Base-by-base conservation (phyloP, 2,888 invertebrate species). In the Monoplex corrugatus region DNA sequence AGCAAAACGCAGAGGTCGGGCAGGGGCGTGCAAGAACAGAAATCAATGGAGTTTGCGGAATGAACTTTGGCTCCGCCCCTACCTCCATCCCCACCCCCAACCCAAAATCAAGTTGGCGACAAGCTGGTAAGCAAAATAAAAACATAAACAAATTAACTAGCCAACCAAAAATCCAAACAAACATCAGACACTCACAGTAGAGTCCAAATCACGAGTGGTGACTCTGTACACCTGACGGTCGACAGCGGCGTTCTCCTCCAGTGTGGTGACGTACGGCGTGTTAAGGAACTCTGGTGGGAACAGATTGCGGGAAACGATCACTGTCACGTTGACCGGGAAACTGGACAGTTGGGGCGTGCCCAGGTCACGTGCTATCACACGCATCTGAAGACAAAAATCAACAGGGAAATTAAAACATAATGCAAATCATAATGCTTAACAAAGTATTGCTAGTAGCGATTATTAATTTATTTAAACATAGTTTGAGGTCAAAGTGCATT, bases 201-300 rank as follows among this genome's bases (percentile, higher is more conserved):
- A 91, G 86, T 94, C 94, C 23, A 78, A 80, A 85, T 94, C 94
- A 16, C 72, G 86, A 1, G 95, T 93, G 0, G 91, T 92, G 19
- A 95, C 93, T 23, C 90, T 91, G 80, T 92, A 93, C 13, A 95
- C 93, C 19, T 90, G 75, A 16, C 88, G 78, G 45, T 91, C 92
- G 23, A 91, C 72, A 23, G 75, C 78, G 0, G 90, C 78, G 28
- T 92, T 92, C 91, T 93, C 94, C 68, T 92, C 89, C 72, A 95
- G 89, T 2, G 82, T 88, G 35, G 89, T 87, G 8, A 68, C 43
- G 82, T 92, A 92, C 43, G 93, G 93, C 5, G 88, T 86, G 86
- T 92, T 92, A 28, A 94, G 90, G 91, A 95, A 94, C 89, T 91
- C 92, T 43, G 95, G 95, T 13, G 94, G 83, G 83, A 93, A 91